Base-by-base conservation (phyloP, 2,888 invertebrate genomes). In the Papilio gigon region DNA sequence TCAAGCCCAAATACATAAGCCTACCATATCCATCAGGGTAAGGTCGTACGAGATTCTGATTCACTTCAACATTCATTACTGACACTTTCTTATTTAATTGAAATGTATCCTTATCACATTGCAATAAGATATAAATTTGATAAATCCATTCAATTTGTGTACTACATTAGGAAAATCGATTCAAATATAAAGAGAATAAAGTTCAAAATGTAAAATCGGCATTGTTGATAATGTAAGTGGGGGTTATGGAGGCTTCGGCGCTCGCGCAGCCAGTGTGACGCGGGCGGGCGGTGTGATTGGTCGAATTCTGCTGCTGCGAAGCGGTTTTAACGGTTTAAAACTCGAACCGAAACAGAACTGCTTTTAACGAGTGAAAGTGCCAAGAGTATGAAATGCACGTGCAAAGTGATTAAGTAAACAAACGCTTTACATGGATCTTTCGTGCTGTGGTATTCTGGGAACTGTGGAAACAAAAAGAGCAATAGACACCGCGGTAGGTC, bases 331-430 rank as follows among this genome's bases (percentile, higher is more conserved):
- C 84, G 85, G 78, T 85, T 84, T 76, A 72, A 70, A 71, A 56
- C 53, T 56, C 72, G 75, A 83, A 84, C 82, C 87, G 86, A 85
- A 72, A 82, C 78, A 86, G 86, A 84, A 84, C 85, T 83, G 81
- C 79, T 81, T 79, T 76, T 68, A 73, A 71, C 75, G 71, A 89
- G 89, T 89, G 88, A 89, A 88, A 89, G 89, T 89, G 86, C 76
- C 76, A 78, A 77, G 75, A 80, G 79, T 80, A 79, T 81, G 77
- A 77, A 79, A 70, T 71, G 74, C 73, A 77, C 76, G 76, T 81
- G 81, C 77, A 76, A 74, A 77, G 78, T 81, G 80, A 75, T 68
- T 72, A 42, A 66, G 72, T 71, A 72, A 71, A 74, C 70, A 71
- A 67, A 58, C 40, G 62, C 59, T 40, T 42, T 59, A 70, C 70